These are phyloP conservation scores for Drosophila neocordata DNA, from an alignment of 1,140 invertebrate genomes.

Conservation along the genomic window DNA sequence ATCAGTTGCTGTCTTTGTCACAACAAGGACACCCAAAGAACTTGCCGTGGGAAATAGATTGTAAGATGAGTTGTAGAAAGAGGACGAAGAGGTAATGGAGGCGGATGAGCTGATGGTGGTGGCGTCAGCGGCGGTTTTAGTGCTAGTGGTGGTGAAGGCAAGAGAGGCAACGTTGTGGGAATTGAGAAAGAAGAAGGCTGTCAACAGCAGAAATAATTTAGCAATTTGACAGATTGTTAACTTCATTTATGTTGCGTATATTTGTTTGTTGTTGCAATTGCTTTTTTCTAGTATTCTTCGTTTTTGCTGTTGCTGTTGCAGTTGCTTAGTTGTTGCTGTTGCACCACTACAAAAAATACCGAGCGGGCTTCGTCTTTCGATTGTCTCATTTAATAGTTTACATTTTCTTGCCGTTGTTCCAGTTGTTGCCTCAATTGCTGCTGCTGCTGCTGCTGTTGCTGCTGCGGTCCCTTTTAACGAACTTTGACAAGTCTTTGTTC, in stretches of 20 bases:
- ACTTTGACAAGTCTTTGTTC: slow-evolving; percentile 40
- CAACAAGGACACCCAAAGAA: slow-evolving; percentile 38
- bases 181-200: slow-evolving; percentile 80
- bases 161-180: slow-evolving; percentile 51
- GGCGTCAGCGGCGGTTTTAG: slow-evolving; percentile 15
- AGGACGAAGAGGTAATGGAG: background rate
- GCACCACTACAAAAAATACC: slow-evolving; percentile 39
- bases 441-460: slow-evolving; percentile 20
- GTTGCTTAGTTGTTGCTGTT: slow-evolving; percentile 20
- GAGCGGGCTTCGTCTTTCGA: slow-evolving; percentile 41
- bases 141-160: slow-evolving; percentile 19
- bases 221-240: slow-evolving; percentile 82
- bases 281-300: slow-evolving; percentile 6
- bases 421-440: slow-evolving; percentile 22
- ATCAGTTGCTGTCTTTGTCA: slow-evolving; percentile 47
- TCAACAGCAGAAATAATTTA: slow-evolving; percentile 83
- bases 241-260: slow-evolving; percentile 82
- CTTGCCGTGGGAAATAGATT: slow-evolving; percentile 14
- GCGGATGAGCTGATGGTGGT: slow-evolving; percentile 16
- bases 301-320: slow-evolving; percentile 6
- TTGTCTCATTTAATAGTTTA: slow-evolving; percentile 48
- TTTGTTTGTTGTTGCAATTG: slow-evolving; percentile 51
- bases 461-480: slow-evolving; percentile 41
- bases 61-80: background rate
- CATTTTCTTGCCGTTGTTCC: slow-evolving; percentile 56